Conservation (phyloP, 2,113 vertebrate genomes). For the Irena cyanogastra region DNA sequence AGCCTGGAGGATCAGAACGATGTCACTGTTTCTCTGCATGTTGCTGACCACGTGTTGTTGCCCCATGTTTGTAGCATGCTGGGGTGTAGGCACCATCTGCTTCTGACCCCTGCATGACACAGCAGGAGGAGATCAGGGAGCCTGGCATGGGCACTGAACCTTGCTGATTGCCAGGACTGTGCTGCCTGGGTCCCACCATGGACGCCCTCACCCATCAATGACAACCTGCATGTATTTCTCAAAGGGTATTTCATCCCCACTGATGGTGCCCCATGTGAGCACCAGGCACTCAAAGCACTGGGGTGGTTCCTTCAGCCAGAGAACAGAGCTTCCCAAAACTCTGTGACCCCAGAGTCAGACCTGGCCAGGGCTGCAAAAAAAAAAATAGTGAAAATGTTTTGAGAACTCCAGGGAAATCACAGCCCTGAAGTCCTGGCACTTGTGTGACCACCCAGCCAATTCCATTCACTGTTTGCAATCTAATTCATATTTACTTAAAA, state of each 20-base stretch:
- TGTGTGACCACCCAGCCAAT: not conserved
- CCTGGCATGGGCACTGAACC: not conserved
- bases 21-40: not conserved
- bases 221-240: not conserved
- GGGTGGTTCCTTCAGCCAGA: not conserved
- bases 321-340: not conserved
- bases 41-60: too few relatives aligned
- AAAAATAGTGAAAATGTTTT: not conserved
- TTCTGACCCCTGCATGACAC: not conserved
- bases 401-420: not conserved
- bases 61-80: accelerated
- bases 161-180: not conserved
- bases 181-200: not conserved
- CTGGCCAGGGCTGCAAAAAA: not conserved
- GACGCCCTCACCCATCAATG: accelerated
- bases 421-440: accelerated
- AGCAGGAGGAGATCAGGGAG: not conserved
- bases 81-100: not conserved
- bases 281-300: not conserved
- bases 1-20: not conserved
- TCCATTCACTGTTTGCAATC: not conserved
- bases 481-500: not conserved
- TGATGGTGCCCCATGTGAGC: accelerated
- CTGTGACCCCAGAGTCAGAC: not conserved
- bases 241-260: not conserved